Base-by-base conservation (phyloP, 2,113 vertebrate genomes). In the Oreochromis spilurus region DNA sequence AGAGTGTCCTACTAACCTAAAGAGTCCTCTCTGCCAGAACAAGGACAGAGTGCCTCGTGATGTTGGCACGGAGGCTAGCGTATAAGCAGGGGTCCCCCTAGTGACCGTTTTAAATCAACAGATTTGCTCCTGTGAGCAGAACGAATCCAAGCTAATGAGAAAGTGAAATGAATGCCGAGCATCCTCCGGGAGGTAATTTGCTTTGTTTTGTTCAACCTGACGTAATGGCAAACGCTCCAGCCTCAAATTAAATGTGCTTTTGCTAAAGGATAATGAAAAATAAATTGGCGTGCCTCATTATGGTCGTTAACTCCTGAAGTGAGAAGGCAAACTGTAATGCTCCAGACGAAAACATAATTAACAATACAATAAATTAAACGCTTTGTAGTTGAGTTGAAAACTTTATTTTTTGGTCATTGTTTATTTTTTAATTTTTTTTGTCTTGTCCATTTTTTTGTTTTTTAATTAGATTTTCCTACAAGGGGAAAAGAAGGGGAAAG, bases 361-460 rank as follows among this genome's bases (percentile, higher is more conserved):
- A 87, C 21, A 7, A 58, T 75, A 3, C 10, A 93, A 90, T 89
- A 84, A 89, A 94, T 52, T 48, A 79, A 80, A 60, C 6, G 19
- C 36, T 65, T 84, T 89, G 88, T 89, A 93, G 92, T 95, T 94
- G 93, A 96, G 96, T 96, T 96, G 95, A 95, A 96, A 96, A 96
- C 95, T 96, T 96, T 96, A 95, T 96, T 96, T 96, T 96, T 96
- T 96, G 92, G 95, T 93, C 93, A 92, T 95, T 95, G 90, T 94
- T 91, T 81, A 92, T 95, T 95, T 90, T 52, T 24, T 4, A 92
- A 91, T 93, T 94, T 95, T 96, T 95, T 82, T 78, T 38, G 84
- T 82, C 19, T 85, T 94, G 67, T 72, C 67, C 67, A 95, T 43
- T 43, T 43, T 70, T 70, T 10, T 16, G 94, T 94, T 93, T 93